These are phyloP conservation scores for Anableps anableps DNA, from an alignment of 2,797 vertebrate species.

Conservation along the genomic window DNA sequence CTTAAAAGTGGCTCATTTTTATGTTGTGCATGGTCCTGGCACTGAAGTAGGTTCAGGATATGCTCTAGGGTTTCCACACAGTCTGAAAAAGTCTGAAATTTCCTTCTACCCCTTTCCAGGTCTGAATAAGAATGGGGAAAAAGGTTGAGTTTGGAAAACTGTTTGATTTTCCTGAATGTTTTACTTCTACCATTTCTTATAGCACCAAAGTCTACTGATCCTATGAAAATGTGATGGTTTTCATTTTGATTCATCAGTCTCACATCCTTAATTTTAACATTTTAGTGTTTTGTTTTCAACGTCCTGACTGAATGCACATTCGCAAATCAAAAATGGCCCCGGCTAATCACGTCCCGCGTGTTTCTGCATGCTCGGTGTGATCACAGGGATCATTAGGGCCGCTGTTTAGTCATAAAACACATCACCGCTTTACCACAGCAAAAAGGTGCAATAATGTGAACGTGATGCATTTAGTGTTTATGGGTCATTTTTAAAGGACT, in stretches of 20 bases:
- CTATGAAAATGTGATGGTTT: not conserved
- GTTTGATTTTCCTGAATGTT: not conserved
- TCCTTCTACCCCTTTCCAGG: not conserved
- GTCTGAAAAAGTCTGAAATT: not conserved
- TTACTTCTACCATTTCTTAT: not conserved
- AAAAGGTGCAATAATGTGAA: slow-evolving; percentile 2
- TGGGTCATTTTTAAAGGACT: slow-evolving; percentile 1
- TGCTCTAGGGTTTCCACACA: not conserved
- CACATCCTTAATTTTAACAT: not conserved
- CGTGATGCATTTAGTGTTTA: slow-evolving; percentile 1
- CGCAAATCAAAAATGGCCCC: not conserved
- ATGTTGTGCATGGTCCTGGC: no score
- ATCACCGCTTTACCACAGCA: not conserved
- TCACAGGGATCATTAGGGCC: not conserved
- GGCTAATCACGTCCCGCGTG: no score
- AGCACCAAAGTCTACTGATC: not conserved
- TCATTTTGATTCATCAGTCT: not conserved
- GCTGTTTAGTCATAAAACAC: not conserved
- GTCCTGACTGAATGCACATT: not conserved
- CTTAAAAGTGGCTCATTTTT: not conserved
- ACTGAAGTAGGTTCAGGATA: no score
- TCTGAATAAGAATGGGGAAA: not conserved
- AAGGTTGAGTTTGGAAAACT: no score
- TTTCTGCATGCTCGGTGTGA: not conserved
- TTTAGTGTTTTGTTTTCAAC: not conserved